Evolutionary conservation across 2,888 invertebrate genomes (phyloP).

Genomic region (Cloeon dipterum): DNA sequence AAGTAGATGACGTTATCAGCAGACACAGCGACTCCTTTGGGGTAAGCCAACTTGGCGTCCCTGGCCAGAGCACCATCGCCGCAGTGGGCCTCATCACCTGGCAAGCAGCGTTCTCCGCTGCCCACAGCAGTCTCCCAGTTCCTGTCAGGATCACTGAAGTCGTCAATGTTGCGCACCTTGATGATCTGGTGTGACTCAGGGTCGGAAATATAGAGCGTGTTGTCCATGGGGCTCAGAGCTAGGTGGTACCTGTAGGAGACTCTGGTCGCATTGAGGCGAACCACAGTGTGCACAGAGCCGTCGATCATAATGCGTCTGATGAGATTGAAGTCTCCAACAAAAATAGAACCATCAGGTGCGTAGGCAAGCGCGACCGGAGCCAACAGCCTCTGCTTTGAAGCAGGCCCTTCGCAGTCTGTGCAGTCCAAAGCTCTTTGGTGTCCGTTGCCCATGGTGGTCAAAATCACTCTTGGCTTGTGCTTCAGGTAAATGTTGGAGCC

Average conservation of each 20-base stretch:
- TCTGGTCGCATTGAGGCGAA: conserved; percentile 63
- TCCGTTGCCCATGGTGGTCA: conserved; percentile 80
- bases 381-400: conserved; percentile 54
- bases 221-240: conserved; percentile 83
- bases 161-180: conserved; percentile 57
- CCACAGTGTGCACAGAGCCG: conserved; percentile 56
- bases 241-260: conserved; percentile 94
- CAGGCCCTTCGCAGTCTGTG: conserved; percentile 53
- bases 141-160: conserved; percentile 63
- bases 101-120: conserved; percentile 78
- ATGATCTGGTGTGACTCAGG: conserved; percentile 90
- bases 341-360: conserved; percentile 80
- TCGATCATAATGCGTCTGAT: conserved; percentile 71
- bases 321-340: conserved; percentile 88
- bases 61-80: conserved; percentile 86
- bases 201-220: conserved; percentile 83
- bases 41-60: conserved; percentile 84
- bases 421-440: conserved; percentile 75
- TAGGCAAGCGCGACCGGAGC: conserved; percentile 85
- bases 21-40: conserved; percentile 84
- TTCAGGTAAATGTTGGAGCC: conserved; percentile 88
- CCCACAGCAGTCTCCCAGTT: conserved; percentile 93
- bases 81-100: conserved; percentile 84
- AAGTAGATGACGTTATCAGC: conserved; percentile 82
- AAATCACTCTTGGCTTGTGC: conserved; percentile 74